These are phyloP conservation scores for Berghia stephanieae DNA, from an alignment of 1,140 invertebrate species.

Conservation along the genomic window DNA sequence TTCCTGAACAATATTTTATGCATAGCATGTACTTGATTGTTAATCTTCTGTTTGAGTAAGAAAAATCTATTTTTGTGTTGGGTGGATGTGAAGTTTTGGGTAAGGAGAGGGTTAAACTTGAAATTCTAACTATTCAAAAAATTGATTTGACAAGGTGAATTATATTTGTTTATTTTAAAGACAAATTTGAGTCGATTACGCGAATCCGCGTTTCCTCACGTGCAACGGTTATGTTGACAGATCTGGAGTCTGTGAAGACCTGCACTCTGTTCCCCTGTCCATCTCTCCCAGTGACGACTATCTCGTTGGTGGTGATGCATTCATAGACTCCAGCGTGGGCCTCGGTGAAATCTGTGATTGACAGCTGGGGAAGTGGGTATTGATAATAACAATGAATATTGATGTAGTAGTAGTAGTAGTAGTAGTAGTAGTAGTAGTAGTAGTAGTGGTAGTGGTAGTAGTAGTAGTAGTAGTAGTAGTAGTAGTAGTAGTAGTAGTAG, in stretches of 20 bases:
- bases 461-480: slow-evolving; percentile 7
- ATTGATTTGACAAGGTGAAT: too few species aligned
- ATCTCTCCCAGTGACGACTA: background rate
- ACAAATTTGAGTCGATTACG: too few species aligned
- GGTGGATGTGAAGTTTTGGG: too few species aligned
- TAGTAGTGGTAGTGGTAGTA: slow-evolving; percentile 1
- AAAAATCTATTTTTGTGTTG: too few species aligned
- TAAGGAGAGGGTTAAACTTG: too few species aligned
- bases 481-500: slow-evolving; percentile 7
- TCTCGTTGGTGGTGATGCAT: slow-evolving; percentile 23
- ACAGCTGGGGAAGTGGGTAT: too few species aligned
- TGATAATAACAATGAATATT: background rate
- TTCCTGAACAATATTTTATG: too few species aligned
- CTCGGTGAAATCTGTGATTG: slow-evolving; percentile 19
- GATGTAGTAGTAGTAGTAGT: background rate
- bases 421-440: slow-evolving; percentile 7
- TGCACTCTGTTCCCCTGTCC: background rate
- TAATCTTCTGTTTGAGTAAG: too few species aligned
- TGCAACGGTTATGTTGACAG: slow-evolving; percentile 1
- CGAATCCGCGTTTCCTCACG: too few species aligned
- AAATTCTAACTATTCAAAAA: too few species aligned
- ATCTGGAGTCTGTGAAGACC: background rate
- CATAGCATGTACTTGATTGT: too few species aligned
- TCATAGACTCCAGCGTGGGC: slow-evolving; percentile 12
- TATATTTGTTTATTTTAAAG: too few species aligned